phyloP scores from a whole-genome alignment of 2,797 vertebrate genomes.

The Amniataba percoides region DNA sequence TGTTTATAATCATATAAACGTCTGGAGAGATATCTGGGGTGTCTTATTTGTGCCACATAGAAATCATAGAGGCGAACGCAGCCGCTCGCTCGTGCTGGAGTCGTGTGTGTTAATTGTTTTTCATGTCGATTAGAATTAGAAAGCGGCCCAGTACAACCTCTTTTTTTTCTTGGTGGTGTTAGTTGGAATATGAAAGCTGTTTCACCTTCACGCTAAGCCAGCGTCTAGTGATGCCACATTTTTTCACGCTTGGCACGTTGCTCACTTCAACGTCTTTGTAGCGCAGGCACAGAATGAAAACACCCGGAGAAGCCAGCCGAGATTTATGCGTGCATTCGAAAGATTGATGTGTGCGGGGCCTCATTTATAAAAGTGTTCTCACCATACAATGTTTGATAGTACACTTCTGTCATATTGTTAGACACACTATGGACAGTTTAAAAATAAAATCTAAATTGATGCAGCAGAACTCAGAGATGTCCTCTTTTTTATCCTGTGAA shows the following conservation, averaged over 20 bases:
- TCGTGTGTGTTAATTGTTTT: background rate
- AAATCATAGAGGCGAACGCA: background rate
- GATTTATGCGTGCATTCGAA: background rate
- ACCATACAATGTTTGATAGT: background rate
- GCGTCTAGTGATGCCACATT: background rate
- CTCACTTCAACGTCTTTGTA: constrained; percentile 4
- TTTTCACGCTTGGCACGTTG: background rate
- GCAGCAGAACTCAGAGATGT: too few relatives aligned
- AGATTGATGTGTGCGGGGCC: background rate
- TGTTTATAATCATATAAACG: constrained; percentile 9
- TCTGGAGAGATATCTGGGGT: background rate
- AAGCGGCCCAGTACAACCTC: background rate
- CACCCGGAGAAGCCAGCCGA: background rate
- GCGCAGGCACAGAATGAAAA: background rate
- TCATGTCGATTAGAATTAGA: background rate
- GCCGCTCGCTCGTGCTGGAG: background rate
- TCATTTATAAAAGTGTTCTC: background rate
- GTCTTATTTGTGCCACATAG: background rate
- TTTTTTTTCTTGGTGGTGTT: background rate
- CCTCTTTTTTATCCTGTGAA: background rate
- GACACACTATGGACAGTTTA: background rate
- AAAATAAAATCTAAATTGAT: background rate
- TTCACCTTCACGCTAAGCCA: background rate
- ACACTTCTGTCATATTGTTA: too few relatives aligned
- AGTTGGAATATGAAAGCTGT: background rate